Base-by-base conservation (phyloP, 2,888 invertebrate genomes). In the Acronicta psi region DNA sequence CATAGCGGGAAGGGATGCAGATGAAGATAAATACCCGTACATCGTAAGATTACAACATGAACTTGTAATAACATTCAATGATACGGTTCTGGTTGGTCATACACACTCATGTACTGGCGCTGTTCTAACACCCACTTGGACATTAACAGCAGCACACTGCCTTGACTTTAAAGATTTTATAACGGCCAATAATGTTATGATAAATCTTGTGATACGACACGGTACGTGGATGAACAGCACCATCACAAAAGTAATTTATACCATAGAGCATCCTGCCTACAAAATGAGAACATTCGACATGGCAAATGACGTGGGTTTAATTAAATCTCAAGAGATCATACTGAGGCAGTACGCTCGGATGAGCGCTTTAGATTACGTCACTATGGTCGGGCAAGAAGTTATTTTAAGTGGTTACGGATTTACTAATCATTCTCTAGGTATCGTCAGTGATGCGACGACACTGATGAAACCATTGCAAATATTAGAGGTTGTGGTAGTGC, bases 141-240 rank as follows among this genome's bases (percentile, higher is more conserved):
- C 63, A 7, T 20, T 66, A 2, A 51, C 70, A 8, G 46, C 50
- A 2, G 64, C 36, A 2, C 65, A 65, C 34, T 65, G 64, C 10
- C 23, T 58, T 9, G 0, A 0, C 0, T 0, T n/a, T 0, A 3
- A n/a, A 0, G 1, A 0, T 2, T 0, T 13, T 13, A 4, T 0
- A 10, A 31, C 0, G 0, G 9, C 0, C n/a, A 13, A 2, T 42
- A 13, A 0, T 9, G 2, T 4, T 3, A 14, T 14, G 0, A 0
- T 34, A 11, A 29, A 8, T 18, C 23, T 7, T 6, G 10, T 56
- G 9, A 0, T 66, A 37, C 10, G 13, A 13, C 37, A 51, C 10
- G 46, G 56, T 13, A 2, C 61, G 2, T 9, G 9, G 0, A 3
- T 16, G 0, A 17, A 8, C 2, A 18, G 0, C 6, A 9, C 1